These are phyloP conservation scores for Stramonita haemastoma DNA, from an alignment of 2,888 invertebrate genomes.

Conservation along the genomic window DNA sequence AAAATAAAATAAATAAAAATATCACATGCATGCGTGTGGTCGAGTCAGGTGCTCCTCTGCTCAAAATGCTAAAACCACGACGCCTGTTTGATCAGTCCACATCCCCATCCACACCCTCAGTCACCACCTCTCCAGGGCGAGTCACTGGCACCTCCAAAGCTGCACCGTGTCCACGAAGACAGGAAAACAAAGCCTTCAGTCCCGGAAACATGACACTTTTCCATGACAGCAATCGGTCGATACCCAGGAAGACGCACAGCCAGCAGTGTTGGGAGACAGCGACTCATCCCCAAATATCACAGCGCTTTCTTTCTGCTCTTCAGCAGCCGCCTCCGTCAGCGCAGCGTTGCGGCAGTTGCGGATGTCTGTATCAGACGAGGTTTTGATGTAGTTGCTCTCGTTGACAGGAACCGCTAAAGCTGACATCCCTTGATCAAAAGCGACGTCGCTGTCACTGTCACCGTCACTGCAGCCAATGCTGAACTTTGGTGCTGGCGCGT, in stretches of 20 bases:
- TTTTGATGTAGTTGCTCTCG: background rate
- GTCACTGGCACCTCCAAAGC: background rate
- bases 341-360: background rate
- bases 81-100: background rate
- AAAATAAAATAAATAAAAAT: too few relatives aligned
- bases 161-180: background rate
- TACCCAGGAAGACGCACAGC: background rate
- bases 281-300: background rate
- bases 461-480: background rate
- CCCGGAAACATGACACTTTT: background rate
- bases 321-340: background rate
- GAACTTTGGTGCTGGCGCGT: background rate
- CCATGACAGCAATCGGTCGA: background rate
- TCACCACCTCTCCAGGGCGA: too few relatives aligned
- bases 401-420: background rate
- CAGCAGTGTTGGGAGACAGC: background rate
- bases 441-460: background rate
- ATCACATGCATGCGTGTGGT: too few relatives aligned
- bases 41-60: too few relatives aligned
- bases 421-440: background rate
- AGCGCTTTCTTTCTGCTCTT: background rate
- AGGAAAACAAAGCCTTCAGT: conserved; percentile 15
- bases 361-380: background rate
- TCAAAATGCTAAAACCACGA: too few relatives aligned
- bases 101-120: background rate